Base-by-base conservation (phyloP, 2,113 vertebrate species). In the Aptenodytes patagonicus region DNA sequence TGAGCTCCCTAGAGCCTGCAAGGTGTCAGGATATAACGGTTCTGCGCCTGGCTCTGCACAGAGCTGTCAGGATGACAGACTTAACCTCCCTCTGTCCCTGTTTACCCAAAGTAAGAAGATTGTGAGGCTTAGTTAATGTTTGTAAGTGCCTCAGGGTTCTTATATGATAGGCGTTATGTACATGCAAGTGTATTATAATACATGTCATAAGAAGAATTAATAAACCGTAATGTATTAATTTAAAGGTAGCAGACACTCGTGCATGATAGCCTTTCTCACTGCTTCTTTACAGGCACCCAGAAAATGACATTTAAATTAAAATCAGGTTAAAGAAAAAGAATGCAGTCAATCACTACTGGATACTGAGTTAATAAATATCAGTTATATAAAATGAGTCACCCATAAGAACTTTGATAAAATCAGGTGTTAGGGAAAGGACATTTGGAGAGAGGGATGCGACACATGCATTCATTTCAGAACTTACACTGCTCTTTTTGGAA, bases 71-170 rank as follows among this genome's bases (percentile, higher is more conserved):
- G 84, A 92, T 93, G 92, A 97, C 72, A 91, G 94, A 95, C 51
- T 95, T 97, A 95, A 95, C 94, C 96, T 96, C 93, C 55, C 89
- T 95, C 95, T 96, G 95, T 93, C 96, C 97, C 95, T 97, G 87
- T 95, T 97, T 96, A 97, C 94, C 84, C 96, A 88, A 96, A 96
- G 87, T 96, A 97, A 96, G 95, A 95, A 97, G 96, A 96, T 95
- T 97, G 96, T 62, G 32, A 91, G 93, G 95, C 89, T 93, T 97
- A 97, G 93, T 90, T 93, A 85, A 62, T 95, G 94, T 96, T 93
- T 97, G 94, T 96, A 95, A 93, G 93, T 97, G 94, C 83, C 90
- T 96, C 91, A 55, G 95, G 87, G 94, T 64, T 95, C 94, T 96
- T 93, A 97, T 18, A 64, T 6, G 47, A 34, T 86, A 80, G 94